A percentile compares a stretch with the other conserved stretches of the same genome.
Evolutionary conservation across 30 jellyfish, hydroid and myxozoan species (phyloP).

Genomic region (Chironex yamaguchii): DNA sequence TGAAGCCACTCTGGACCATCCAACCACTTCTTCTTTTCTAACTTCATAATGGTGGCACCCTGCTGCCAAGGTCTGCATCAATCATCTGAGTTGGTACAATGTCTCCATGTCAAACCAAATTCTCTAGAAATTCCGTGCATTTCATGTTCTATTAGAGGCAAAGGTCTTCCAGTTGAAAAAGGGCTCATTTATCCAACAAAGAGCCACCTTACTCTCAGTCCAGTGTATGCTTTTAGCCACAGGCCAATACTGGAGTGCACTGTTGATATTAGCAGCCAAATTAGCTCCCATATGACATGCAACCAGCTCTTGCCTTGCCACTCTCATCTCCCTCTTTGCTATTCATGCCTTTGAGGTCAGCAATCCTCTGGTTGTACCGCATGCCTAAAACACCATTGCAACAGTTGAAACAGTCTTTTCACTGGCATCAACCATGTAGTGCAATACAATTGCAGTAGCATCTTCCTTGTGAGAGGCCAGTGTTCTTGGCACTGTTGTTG

Average conservation of each 20-base stretch:
- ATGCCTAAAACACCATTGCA: constrained; percentile 33
- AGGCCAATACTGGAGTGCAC: constrained; percentile 48
- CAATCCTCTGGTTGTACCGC: constrained; percentile 18
- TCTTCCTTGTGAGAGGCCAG: constrained; percentile 37
- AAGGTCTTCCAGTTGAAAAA: constrained; percentile 22
- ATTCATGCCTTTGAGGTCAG: constrained; percentile 28
- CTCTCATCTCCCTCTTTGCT: constrained; percentile 31
- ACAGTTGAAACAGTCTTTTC: constrained; percentile 45
- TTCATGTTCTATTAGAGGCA: constrained; percentile 36
- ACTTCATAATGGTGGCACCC: too few relatives aligned
- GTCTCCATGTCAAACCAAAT: not conserved
- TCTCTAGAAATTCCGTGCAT: not conserved
- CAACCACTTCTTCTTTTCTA: too few relatives aligned
- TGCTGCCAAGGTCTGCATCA: not conserved
- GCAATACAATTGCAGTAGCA: constrained; percentile 16
- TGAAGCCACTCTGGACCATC: too few relatives aligned
- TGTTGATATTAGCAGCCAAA: constrained; percentile 26
- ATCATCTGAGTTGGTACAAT: not conserved
- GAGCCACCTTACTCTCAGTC: constrained; percentile 47
- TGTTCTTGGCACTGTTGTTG: constrained; percentile 27
- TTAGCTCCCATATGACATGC: constrained; percentile 63
- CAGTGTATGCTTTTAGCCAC: not conserved
- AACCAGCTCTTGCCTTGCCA: constrained; percentile 47
- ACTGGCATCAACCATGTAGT: constrained; percentile 55
- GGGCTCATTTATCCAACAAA: constrained; percentile 49